Base-by-base conservation (phyloP, 2,888 invertebrate species). In the Hypomecis punctinalis region DNA sequence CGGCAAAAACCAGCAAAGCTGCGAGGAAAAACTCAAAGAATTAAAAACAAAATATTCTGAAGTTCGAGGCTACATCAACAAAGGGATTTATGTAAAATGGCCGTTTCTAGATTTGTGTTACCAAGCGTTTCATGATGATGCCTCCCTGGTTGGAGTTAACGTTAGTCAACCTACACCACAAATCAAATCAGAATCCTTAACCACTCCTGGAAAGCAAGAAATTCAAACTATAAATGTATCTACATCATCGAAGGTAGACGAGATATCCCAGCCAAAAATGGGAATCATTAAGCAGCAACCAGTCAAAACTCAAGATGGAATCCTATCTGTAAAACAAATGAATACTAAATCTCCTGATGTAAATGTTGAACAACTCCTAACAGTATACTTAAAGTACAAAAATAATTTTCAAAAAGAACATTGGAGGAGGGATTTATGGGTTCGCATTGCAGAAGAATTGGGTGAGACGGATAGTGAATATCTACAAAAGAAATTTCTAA, bases 401-500 rank as follows among this genome's bases (percentile, higher is more conserved):
- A 82, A 80, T 37, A 79, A 76, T 9, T 81, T 82, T 43, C 80
- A 80, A 58, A 84, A 82, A 46, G 81, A 85, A 37, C 80, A 82
- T 55, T 81, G 83, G 69, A 82, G 83, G 13, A 83, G 80, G 63
- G 81, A 80, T n/a, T 64, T 91, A 9, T 93, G 92, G 92, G 88
- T 89, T 5, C 80, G 78, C 0, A 90, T 92, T 59, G 87, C 90
- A 1, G 57, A 79, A 57, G 88, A 91, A 72, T 67, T 93, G 55
- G 91, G 91, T 0, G 82, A 84, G 54, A 83, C 86, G 10, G 85
- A 89, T 42, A 81, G 84, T 0, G 89, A 90, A 11, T 92, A 90
- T 66, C 89, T 90, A 88, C 88, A 91, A 40, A 91, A 87, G 71
- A 76, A 91, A 0, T 93, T 91, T 58, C 68, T 90, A 3, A 93